Conservation (phyloP, 2,888 invertebrate species). For the Trichacis sp. region DNA sequence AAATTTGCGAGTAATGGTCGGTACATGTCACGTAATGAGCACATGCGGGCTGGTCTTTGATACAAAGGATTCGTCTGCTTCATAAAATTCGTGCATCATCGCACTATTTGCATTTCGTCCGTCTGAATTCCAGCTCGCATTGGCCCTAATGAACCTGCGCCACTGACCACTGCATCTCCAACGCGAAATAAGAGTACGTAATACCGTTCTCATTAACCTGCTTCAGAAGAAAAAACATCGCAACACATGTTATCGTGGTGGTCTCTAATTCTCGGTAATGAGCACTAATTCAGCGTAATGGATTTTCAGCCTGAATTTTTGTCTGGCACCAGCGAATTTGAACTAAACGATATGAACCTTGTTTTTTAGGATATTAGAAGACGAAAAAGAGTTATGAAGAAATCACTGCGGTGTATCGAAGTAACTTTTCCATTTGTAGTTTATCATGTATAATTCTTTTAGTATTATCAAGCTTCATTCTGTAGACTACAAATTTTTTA, state of each 20-base stretch:
- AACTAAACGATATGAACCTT: too few species aligned
- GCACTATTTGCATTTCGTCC: conserved; percentile 56
- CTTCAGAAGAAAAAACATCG: background rate
- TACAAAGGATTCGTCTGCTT: conserved; percentile 55
- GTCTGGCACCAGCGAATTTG: too few species aligned
- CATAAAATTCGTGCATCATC: conserved; percentile 43
- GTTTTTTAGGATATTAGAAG: too few species aligned
- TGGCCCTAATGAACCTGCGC: conserved; percentile 55
- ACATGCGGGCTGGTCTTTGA: conserved; percentile 61
- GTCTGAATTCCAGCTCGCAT: conserved; percentile 54
- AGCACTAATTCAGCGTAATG: background rate
- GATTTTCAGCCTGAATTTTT: background rate
- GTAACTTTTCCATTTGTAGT: too few species aligned
- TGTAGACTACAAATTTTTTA: too few species aligned
- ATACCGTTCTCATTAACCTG: conserved; percentile 2
- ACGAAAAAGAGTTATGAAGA: too few species aligned
- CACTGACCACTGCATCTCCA: conserved; percentile 20
- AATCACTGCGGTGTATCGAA: too few species aligned
- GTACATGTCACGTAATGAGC: conserved; percentile 62
- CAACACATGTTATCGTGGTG: background rate
- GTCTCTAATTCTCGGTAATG: background rate
- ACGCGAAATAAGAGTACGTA: background rate
- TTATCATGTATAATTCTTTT: too few species aligned
- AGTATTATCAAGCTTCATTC: too few species aligned
- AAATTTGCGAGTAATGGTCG: conserved; percentile 17